Conservation (phyloP, 2,113 vertebrate species). For the Caretta caretta region DNA sequence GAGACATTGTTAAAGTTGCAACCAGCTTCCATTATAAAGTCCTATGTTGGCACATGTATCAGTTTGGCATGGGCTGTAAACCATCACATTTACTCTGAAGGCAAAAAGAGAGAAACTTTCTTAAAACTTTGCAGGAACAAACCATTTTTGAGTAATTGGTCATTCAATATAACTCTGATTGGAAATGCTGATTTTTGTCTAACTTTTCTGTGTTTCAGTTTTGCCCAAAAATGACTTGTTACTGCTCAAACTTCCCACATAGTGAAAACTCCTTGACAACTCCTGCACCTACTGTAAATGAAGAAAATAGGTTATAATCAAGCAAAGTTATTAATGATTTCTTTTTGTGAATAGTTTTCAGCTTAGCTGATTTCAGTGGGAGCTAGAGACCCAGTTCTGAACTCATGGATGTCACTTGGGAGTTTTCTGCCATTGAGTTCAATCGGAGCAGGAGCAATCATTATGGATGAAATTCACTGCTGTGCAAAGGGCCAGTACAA, state of each 20-base stretch:
- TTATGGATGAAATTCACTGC: not conserved
- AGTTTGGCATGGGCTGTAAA: not conserved
- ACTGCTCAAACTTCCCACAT: not conserved
- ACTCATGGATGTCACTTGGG: not conserved
- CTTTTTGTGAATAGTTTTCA: not conserved
- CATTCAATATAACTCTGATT: not conserved
- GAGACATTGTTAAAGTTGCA: rapidly evolving
- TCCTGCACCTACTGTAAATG: rapidly evolving
- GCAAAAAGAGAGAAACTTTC: not conserved
- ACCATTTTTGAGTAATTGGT: not conserved
- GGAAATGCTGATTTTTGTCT: not conserved
- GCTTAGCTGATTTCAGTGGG: not conserved
- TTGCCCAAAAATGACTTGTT: not conserved
- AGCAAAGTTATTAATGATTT: not conserved
- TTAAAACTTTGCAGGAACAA: not conserved
- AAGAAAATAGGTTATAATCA: not conserved
- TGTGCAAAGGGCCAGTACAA: not conserved
- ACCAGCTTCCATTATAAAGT: not conserved
- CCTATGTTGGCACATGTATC: not conserved
- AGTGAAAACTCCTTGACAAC: not conserved
- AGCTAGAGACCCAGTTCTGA: not conserved
- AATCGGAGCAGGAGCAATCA: not conserved
- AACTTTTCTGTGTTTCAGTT: not conserved
- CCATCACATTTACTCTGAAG: not conserved
- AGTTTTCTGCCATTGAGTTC: not conserved